phyloP scores from a whole-genome alignment of 2,797 vertebrate species.

The Lemur catta region DNA sequence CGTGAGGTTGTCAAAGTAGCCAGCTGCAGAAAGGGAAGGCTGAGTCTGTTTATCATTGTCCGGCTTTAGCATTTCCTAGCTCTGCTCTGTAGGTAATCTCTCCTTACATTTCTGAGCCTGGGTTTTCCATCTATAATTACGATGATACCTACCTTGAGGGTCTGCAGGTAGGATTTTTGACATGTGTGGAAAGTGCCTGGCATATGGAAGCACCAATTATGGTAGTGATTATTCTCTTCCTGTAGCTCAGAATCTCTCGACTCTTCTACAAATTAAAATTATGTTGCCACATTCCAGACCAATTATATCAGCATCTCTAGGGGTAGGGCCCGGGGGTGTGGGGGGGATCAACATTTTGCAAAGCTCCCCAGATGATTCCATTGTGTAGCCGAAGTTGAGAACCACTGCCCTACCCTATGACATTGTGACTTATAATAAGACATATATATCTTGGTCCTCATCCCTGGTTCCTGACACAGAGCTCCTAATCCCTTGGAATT shows the following conservation, averaged over 20 bases:
- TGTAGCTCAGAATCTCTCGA: not conserved
- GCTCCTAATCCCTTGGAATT: not conserved
- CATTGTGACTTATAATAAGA: not conserved
- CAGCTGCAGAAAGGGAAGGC: not conserved
- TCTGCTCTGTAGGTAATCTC: not conserved
- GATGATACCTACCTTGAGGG: not conserved
- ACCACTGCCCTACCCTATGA: not conserved
- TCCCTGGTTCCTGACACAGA: not conserved
- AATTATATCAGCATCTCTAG: not conserved
- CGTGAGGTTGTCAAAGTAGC: not conserved
- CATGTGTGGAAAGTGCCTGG: no score
- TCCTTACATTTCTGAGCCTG: not conserved
- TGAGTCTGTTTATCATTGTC: not conserved
- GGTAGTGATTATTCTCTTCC: not conserved
- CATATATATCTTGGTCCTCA: not conserved
- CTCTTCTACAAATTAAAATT: not conserved
- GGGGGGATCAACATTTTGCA: not conserved
- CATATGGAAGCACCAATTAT: accelerated
- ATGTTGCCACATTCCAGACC: not conserved
- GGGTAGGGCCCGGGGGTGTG: no score
- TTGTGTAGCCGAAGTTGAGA: not conserved
- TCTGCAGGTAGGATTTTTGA: not conserved
- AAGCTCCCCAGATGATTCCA: not conserved
- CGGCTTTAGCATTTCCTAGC: not conserved
- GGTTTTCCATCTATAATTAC: not conserved